Percentiles rank a stretch among this genome's conserved stretches.
These are phyloP conservation scores for Balaeniceps rex DNA, from an alignment of 2,113 vertebrate genomes.

Conservation along the genomic window DNA sequence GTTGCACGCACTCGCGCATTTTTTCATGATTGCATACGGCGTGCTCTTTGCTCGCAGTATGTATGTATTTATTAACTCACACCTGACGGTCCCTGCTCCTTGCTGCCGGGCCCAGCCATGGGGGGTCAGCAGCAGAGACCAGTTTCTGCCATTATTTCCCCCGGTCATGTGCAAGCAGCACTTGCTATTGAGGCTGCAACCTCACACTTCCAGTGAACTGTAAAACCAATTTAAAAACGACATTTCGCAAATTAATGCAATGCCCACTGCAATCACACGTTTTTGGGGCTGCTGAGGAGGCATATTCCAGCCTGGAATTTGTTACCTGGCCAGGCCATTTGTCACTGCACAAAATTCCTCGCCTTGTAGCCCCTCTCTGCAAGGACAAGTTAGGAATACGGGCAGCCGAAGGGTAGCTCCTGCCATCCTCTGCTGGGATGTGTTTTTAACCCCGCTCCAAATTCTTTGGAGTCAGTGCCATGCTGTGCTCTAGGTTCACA, in stretches of 20 bases:
- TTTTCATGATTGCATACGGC: neutral
- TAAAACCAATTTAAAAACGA: constrained; percentile 60
- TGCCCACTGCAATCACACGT: constrained; percentile 20
- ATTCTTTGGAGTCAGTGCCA: neutral
- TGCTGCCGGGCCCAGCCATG: neutral
- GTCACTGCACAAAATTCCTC: neutral
- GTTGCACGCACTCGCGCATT: neutral
- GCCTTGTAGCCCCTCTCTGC: neutral
- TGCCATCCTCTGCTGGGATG: neutral
- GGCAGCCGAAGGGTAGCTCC: neutral
- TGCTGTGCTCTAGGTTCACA: neutral
- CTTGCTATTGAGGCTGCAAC: neutral
- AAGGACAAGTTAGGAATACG: neutral
- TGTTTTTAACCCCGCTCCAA: neutral
- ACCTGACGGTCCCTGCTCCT: neutral
- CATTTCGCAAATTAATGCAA: constrained; percentile 59
- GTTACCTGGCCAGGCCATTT: constrained; percentile 42
- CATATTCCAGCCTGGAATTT: constrained; percentile 51
- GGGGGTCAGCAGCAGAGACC: neutral
- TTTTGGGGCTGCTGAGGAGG: constrained; percentile 53
- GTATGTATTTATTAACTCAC: neutral
- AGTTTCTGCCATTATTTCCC: neutral
- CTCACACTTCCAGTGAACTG: constrained; percentile 51
- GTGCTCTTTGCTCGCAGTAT: neutral
- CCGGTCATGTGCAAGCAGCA: rapidly evolving